Evolutionary conservation across 1,140 invertebrate species (phyloP).

Genomic region (Akabosia matsudoensis): DNA sequence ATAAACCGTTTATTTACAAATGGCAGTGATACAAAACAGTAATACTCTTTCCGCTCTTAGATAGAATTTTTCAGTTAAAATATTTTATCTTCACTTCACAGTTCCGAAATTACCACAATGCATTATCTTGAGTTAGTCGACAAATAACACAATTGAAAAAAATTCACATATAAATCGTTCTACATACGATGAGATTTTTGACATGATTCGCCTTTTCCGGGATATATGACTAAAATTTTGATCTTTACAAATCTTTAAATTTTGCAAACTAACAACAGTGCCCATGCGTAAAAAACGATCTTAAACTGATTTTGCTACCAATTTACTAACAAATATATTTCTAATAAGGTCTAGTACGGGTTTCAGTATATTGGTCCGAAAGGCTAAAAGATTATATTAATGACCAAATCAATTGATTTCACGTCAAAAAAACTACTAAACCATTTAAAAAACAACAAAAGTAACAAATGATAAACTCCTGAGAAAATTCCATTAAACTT

Average conservation of each 20-base stretch:
- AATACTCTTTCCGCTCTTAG: conserved; percentile 1
- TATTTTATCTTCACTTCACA: conserved; percentile 10
- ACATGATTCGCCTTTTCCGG: not conserved
- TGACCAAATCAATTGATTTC: no score
- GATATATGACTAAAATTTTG: not conserved
- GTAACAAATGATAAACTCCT: no score
- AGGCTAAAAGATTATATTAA: no score
- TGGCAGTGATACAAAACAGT: conserved; percentile 22
- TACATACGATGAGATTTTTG: not conserved
- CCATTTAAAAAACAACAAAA: no score
- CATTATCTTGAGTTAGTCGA: not conserved
- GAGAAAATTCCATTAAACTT: no score
- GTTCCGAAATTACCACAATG: not conserved
- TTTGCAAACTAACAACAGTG: not conserved
- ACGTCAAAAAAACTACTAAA: no score
- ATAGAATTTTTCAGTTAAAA: not conserved
- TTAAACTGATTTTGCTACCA: no score
- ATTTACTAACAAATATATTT: no score
- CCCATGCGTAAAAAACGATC: not conserved
- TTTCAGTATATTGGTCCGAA: no score
- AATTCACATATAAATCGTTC: not conserved
- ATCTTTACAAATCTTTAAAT: no score
- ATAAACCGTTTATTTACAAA: conserved; percentile 23
- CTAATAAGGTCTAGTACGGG: no score
- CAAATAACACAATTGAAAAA: not conserved